Evolutionary conservation across 2,888 invertebrate genomes (phyloP).

Genomic region (Lysandra bellargus): DNA sequence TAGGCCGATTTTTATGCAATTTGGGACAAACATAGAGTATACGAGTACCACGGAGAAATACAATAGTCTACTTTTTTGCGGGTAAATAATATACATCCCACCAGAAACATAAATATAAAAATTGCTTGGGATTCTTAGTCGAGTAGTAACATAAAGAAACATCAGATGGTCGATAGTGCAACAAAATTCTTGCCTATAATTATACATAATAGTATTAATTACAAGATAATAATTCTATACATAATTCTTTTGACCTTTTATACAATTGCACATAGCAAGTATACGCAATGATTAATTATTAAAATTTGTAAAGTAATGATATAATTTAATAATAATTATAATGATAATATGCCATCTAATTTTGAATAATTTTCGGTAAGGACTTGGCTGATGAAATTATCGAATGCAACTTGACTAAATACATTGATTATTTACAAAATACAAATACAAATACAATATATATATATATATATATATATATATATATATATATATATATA

Average conservation of each 20-base stretch:
- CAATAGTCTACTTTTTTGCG: no score
- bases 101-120: no score
- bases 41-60: no score
- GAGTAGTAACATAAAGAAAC: no score
- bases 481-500: no score
- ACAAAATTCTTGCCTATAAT: background rate
- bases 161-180: background rate
- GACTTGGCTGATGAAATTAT: background rate
- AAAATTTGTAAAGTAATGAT: constrained; percentile 9
- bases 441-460: no score
- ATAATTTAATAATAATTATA: background rate
- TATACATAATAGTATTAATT: constrained; percentile 2
- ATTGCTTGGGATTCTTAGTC: no score
- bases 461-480: no score
- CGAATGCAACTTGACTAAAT: background rate
- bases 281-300: background rate
- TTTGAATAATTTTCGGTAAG: background rate
- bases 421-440: no score
- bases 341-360: background rate
- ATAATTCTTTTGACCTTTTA: constrained; percentile 17
- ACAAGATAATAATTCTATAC: background rate
- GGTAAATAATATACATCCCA: no score
- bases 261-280: background rate
- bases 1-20: no score
- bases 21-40: no score